Evolutionary conservation across 37 sponge, comb jelly and placozoan genomes (phyloP).

Genomic region (Cladorhizidae sp.): DNA sequence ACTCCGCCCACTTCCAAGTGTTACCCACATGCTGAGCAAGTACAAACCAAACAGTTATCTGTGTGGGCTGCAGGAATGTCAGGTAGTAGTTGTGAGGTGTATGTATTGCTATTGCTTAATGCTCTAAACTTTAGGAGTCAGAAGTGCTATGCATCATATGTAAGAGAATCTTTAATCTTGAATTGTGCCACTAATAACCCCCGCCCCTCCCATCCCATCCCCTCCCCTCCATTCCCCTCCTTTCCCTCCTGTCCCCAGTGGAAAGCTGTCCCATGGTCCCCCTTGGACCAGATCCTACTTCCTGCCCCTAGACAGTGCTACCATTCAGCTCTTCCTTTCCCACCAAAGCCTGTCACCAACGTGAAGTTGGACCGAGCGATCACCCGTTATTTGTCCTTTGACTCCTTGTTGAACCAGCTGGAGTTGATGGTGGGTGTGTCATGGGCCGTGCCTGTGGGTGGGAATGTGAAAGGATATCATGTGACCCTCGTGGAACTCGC

Average conservation of each 20-base stretch:
- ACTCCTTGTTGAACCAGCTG: neutral
- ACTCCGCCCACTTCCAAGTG: too few species aligned
- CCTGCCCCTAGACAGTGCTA: constrained; percentile 2
- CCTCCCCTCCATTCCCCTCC: too few species aligned
- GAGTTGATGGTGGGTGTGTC: neutral
- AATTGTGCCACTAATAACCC: too few species aligned
- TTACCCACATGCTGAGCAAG: too few species aligned
- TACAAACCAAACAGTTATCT: too few species aligned
- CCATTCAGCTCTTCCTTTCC: neutral
- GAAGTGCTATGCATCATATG: too few species aligned
- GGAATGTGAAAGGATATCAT: neutral
- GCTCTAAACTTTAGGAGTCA: too few species aligned
- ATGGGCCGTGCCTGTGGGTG: neutral
- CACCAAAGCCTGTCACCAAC: neutral
- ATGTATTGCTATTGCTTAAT: too few species aligned
- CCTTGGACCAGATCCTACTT: neutral
- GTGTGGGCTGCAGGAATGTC: too few species aligned
- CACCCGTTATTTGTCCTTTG: neutral
- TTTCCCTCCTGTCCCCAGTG: neutral
- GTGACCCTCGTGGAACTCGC: constrained; percentile 1
- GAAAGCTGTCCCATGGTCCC: neutral
- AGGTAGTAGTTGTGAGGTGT: too few species aligned
- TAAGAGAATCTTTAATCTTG: too few species aligned
- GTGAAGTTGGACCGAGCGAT: neutral
- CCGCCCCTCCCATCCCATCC: too few species aligned